A percentile compares a stretch with the other conserved stretches of the same genome.
These are phyloP conservation scores for Gorsachius magnificus DNA, from an alignment of 2,797 vertebrate species.

Conservation along the genomic window DNA sequence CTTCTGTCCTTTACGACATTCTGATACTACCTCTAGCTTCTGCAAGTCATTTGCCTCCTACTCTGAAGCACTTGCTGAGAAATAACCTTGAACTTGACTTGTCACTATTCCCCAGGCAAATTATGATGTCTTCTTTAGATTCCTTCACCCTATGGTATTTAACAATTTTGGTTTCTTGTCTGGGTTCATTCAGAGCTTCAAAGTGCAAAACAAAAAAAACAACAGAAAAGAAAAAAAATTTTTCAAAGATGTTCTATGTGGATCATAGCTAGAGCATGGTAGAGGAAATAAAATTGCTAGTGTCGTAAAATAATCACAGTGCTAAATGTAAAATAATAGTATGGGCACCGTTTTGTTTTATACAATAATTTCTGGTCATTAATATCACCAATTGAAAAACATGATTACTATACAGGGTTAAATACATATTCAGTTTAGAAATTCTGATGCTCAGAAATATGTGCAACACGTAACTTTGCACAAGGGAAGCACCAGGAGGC, in stretches of 20 bases:
- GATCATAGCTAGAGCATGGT: neutral
- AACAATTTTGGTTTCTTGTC: neutral
- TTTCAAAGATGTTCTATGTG: neutral
- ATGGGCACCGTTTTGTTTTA: neutral
- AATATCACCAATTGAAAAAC: neutral
- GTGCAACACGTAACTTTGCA: neutral
- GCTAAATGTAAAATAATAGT: neutral
- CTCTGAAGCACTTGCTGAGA: neutral
- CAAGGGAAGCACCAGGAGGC: neutral
- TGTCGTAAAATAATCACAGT: neutral
- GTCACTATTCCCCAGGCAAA: constrained; percentile 1
- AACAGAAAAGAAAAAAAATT: neutral
- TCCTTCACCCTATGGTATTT: neutral
- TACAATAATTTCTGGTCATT: neutral
- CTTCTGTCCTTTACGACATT: neutral
- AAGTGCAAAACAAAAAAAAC: constrained; percentile 9
- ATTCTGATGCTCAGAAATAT: neutral
- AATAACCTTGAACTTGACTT: constrained; percentile 41
- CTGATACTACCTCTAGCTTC: neutral
- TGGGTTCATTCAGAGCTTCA: neutral
- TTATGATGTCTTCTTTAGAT: neutral
- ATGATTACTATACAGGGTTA: neutral
- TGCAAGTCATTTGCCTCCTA: neutral
- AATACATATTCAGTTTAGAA: neutral
- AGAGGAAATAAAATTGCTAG: neutral